phyloP scores from a whole-genome alignment of 2,113 vertebrate species.

The Sander vitreus region DNA sequence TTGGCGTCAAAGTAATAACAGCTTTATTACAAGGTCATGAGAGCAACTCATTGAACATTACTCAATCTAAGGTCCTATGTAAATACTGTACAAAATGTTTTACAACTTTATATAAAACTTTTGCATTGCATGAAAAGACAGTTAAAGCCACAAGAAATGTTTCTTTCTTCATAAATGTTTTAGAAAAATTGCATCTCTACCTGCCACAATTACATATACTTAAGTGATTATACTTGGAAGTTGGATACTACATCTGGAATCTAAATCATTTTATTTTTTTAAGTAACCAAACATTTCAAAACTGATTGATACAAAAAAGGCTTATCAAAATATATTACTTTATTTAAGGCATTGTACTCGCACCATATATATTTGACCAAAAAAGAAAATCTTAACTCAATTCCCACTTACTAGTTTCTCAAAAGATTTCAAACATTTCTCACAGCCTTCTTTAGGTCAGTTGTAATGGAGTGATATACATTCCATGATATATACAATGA shows the following conservation, averaged over 20 bases:
- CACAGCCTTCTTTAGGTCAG: neutral
- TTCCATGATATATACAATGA: neutral
- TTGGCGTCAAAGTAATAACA: conserved; percentile 22
- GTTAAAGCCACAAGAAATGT: conserved; percentile 35
- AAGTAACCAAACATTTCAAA: neutral
- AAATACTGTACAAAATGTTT: conserved; percentile 81
- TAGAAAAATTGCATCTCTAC: neutral
- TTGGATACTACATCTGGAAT: neutral
- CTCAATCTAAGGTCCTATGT: conserved; percentile 47
- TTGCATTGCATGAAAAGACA: conserved; percentile 53
- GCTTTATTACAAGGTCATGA: conserved; percentile 30
- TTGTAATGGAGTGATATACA: neutral
- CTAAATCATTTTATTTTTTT: no score
- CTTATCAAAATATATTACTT: neutral
- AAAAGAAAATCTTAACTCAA: neutral
- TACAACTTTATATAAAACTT: conserved; percentile 77
- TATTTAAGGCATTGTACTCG: neutral
- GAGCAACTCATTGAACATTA: conserved; percentile 33
- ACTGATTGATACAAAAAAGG: neutral
- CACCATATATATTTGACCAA: neutral
- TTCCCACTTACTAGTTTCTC: neutral
- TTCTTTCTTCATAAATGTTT: neutral
- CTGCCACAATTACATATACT: conserved; percentile 10
- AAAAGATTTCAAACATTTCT: conserved; percentile 4
- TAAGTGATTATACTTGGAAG: conserved; percentile 1